Conservation (phyloP, 2,113 vertebrate species). For the Chloropsis cyanopogon region DNA sequence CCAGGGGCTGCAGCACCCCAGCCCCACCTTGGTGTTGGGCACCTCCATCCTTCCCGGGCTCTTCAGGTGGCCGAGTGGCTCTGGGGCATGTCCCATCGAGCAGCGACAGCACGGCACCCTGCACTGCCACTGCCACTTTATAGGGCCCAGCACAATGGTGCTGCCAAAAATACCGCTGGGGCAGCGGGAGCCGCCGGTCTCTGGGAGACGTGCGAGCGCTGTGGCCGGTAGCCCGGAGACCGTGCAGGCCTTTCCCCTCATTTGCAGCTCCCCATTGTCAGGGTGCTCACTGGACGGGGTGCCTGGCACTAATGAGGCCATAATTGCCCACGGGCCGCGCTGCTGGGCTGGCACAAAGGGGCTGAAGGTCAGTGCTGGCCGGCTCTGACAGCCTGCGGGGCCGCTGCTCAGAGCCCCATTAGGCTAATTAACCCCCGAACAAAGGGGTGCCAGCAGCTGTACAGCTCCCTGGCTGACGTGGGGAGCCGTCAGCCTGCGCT, state of each 20-base stretch:
- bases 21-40: conserved; percentile 47
- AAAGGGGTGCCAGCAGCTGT: not conserved
- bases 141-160: conserved; percentile 33
- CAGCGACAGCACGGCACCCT: not conserved
- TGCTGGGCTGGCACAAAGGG: not conserved
- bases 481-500: accelerated
- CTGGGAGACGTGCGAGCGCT: not conserved
- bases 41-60: conserved; percentile 29
- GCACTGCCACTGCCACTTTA: not conserved
- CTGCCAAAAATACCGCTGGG: conserved; percentile 31
- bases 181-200: not conserved
- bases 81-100: not conserved
- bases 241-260: conserved; percentile 40
- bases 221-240: conserved; percentile 49
- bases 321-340: not conserved
- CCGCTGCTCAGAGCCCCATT: not conserved
- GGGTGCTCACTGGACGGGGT: not conserved
- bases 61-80: not conserved
- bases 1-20: not conserved
- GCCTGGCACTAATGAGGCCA: conserved; percentile 26
- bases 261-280: conserved; percentile 58
- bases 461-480: not conserved
- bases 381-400: accelerated
- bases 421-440: conserved; percentile 46
- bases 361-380: not conserved